A percentile compares a stretch with the other conserved stretches of the same genome.
Evolutionary conservation across 1,140 invertebrate genomes (phyloP).

Genomic region (Microplitis demolitor): DNA sequence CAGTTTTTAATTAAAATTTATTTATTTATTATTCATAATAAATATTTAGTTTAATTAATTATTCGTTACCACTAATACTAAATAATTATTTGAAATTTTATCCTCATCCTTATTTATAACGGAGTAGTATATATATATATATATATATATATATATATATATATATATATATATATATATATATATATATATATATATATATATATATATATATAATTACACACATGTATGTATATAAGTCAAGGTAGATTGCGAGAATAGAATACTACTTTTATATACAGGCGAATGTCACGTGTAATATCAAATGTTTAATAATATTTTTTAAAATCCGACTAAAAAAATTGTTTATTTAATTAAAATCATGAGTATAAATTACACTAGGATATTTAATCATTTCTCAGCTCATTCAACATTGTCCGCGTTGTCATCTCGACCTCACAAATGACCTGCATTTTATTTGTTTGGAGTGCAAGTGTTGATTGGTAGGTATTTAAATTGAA

Average conservation of each 20-base stretch:
- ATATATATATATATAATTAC: not conserved
- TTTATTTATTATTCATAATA: no score
- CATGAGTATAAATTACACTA: not conserved
- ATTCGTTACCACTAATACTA: no score
- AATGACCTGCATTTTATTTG: slow-evolving; percentile 43
- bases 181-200: no score
- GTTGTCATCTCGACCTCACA: slow-evolving; percentile 28
- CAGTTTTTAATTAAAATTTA: not conserved
- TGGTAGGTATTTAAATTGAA: slow-evolving; percentile 51
- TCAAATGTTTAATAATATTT: slow-evolving; percentile 7
- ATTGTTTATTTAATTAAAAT: not conserved
- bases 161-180: no score
- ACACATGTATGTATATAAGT: not conserved
- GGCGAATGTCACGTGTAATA: not conserved
- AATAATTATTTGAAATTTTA: not conserved
- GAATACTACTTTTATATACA: not conserved
- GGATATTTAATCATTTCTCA: slow-evolving; percentile 18
- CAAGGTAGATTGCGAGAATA: slow-evolving; percentile 24
- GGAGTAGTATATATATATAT: not conserved
- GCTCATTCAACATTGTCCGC: slow-evolving; percentile 8
- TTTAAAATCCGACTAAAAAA: no score
- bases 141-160: no score
- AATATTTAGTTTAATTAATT: no score
- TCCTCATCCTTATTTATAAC: not conserved
- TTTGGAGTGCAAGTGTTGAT: slow-evolving; percentile 32